Percentiles rank a stretch among this genome's conserved stretches.
Evolutionary conservation across 53 echinoderm and acorn worm genomes (phyloP).

Genomic region (Arbacia lixula): DNA sequence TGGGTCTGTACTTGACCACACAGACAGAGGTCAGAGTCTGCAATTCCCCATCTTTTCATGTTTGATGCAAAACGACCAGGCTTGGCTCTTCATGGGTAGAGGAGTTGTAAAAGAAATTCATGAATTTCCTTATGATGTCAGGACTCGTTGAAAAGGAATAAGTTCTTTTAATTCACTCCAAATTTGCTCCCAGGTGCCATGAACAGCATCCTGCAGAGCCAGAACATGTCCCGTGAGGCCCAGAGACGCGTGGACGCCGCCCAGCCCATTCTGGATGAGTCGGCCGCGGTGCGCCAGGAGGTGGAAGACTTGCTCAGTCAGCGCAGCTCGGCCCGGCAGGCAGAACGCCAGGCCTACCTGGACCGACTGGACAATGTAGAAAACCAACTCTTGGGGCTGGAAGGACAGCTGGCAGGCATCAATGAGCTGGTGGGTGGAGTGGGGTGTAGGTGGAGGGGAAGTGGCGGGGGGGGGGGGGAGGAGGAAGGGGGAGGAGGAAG

Average conservation of each 20-base stretch:
- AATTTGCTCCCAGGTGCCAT: constrained; percentile 70
- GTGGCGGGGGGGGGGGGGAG: too few relatives aligned
- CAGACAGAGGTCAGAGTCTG: too few relatives aligned
- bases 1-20: too few relatives aligned
- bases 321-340: constrained; percentile 65
- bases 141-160: too few relatives aligned
- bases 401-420: constrained; percentile 70
- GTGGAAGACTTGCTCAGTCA: constrained; percentile 79
- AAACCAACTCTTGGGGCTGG: constrained; percentile 85
- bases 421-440: constrained; percentile 78
- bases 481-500: too few relatives aligned
- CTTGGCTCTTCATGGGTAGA: too few relatives aligned
- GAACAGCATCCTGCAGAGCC: constrained; percentile 88
- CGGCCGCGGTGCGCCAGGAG: constrained; percentile 65
- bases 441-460: too few relatives aligned
- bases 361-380: constrained; percentile 71
- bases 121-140: too few relatives aligned
- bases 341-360: constrained; percentile 64
- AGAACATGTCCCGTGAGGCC: constrained; percentile 73
- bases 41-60: too few relatives aligned
- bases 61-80: too few relatives aligned
- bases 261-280: constrained; percentile 59
- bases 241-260: constrained; percentile 75
- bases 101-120: too few relatives aligned
- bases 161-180: too few relatives aligned